Base-by-base conservation (phyloP, 2,888 invertebrate species). In the Choristoneura rosaceana region DNA sequence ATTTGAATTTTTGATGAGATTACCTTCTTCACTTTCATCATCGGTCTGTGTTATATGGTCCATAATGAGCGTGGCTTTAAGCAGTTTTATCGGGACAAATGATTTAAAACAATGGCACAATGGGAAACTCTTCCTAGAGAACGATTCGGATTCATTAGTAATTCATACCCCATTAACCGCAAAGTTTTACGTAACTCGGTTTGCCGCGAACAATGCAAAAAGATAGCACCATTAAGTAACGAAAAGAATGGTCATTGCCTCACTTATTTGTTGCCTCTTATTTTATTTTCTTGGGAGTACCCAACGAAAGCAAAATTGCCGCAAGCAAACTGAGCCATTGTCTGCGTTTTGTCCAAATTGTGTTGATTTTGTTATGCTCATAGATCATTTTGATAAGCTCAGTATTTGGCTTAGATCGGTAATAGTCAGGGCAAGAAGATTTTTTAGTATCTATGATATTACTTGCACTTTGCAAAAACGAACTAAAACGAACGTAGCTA, bases 191-290 rank as follows among this genome's bases (percentile, higher is more conserved):
- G 91, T 93, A 93, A 93, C 83, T 79, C 75, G 74, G 80, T 78
- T 69, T 78, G 76, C 78, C 77, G 82, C 81, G 81, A 90, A 93
- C 93, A 93, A 93, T 92, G 89, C 82, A 83, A 86, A 84, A 87
- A 88, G 91, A 91, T 91, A 90, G 90, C 84, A 83, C 86, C 85
- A 87, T 91, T 89, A 87, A 82, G 87, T 80, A 85, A 85, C 87
- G 82, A 87, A 85, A 90, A 91, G 88, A 92, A 91, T 89, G 87
- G 89, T 87, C 87, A 89, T 93, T 92, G 90, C 93, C 80, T 90
- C 88, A 92, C 83, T 83, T 89, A 89, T 90, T 89, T 89, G 87
- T 90, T 90, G 83, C 79, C 79, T 83, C 80, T 84, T 80, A 81
- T 82, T 80, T 80, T 80, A 81, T 84, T 90, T 90, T 86, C 86